Conservation (phyloP, 53 echinoderm and acorn worm genomes). For the Apostichopus leukothele region DNA sequence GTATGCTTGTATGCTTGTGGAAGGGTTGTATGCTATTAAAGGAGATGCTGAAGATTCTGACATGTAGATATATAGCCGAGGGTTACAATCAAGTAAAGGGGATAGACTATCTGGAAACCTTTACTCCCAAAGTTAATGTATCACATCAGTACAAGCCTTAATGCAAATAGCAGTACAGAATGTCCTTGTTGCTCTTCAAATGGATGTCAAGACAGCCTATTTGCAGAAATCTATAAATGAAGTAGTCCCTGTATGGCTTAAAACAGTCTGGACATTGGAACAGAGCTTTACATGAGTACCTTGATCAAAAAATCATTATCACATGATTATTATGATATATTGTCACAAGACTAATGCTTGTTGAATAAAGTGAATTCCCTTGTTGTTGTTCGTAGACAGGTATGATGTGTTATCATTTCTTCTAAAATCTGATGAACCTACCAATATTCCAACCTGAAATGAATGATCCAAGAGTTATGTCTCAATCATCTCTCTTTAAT, state of each 20-base stretch:
- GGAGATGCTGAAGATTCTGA: conserved; percentile 18
- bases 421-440: too few species aligned
- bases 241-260: conserved; percentile 52
- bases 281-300: conserved; percentile 43
- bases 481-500: too few species aligned
- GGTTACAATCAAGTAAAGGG: conserved; percentile 49
- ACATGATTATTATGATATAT: too few species aligned
- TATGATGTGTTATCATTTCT: too few species aligned
- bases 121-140: conserved; percentile 35
- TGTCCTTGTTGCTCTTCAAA: conserved; percentile 29
- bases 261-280: conserved; percentile 56
- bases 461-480: too few species aligned
- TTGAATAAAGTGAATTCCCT: too few species aligned
- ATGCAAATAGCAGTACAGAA: conserved; percentile 25
- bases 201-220: conserved; percentile 49
- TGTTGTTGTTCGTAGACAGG: too few species aligned
- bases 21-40: neutral
- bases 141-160: conserved; percentile 34
- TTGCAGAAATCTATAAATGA: conserved; percentile 50
- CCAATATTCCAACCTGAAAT: too few species aligned
- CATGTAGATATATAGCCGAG: conserved; percentile 23
- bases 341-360: too few species aligned
- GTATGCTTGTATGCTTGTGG: too few species aligned
- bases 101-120: conserved; percentile 48
- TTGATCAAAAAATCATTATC: conserved; percentile 26